Conservation (phyloP, 2,888 invertebrate genomes). For the Drosophila villosipedis region DNA sequence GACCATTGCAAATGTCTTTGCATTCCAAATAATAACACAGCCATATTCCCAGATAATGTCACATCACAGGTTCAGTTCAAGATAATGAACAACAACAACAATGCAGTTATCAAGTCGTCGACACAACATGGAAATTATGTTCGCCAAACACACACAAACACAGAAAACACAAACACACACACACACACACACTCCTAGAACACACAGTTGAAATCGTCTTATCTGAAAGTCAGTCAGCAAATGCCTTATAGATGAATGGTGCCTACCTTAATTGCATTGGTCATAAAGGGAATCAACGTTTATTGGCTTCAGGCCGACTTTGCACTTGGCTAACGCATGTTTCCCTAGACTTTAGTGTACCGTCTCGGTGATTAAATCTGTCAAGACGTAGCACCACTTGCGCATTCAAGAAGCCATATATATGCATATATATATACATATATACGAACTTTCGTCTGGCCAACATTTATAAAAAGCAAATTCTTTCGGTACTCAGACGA, state of each 20-base stretch:
- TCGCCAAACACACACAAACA: constrained; percentile 10
- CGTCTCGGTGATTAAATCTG: constrained; percentile 24
- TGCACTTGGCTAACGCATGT: constrained; percentile 74
- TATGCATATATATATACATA: background rate
- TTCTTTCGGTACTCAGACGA: constrained; percentile 2
- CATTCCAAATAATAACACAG: constrained; percentile 48
- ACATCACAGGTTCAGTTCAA: constrained; percentile 28
- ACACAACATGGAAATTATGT: constrained; percentile 64
- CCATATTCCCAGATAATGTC: constrained; percentile 49
- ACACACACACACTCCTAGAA: background rate
- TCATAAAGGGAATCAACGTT: constrained; percentile 70
- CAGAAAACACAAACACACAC: background rate
- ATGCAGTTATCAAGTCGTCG: constrained; percentile 48
- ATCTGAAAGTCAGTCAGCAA: constrained; percentile 57
- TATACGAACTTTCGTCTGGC: background rate
- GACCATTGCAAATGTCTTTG: constrained; percentile 43
- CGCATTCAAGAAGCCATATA: constrained; percentile 44
- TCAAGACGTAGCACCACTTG: constrained; percentile 18
- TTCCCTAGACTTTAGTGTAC: constrained; percentile 40
- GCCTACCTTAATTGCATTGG: constrained; percentile 69
- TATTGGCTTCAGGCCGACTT: constrained; percentile 67
- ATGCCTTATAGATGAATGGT: constrained; percentile 65
- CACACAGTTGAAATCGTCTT: constrained; percentile 20
- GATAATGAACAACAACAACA: constrained; percentile 26
- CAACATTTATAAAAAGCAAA: constrained; percentile 15